Evolutionary conservation across 2,888 invertebrate species (phyloP).

Genomic region (Drosophila neoperkinsi): DNA sequence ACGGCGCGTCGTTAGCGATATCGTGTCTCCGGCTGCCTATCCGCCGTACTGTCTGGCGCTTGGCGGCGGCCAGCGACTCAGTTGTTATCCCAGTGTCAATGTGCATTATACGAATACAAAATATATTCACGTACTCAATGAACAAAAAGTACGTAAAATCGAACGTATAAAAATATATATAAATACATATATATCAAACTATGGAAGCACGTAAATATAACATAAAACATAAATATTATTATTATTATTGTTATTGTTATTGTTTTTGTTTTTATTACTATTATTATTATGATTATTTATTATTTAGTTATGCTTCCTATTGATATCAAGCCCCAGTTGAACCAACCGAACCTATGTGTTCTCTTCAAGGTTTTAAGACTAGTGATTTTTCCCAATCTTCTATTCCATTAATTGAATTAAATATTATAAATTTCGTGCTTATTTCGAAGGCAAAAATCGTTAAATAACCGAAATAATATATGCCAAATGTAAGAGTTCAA

Average conservation of each 20-base stretch:
- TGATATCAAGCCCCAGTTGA: background rate
- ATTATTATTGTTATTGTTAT: background rate
- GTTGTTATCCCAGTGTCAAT: constrained; percentile 57
- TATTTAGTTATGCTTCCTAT: background rate
- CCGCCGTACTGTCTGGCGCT: constrained; percentile 34
- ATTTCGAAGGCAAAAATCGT: background rate
- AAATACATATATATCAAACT: background rate
- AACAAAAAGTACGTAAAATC: constrained; percentile 24
- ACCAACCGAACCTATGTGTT: background rate
- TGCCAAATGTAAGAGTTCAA: background rate
- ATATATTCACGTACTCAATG: background rate
- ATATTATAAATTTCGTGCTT: background rate
- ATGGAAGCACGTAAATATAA: background rate
- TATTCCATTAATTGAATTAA: background rate
- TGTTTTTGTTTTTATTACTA: background rate
- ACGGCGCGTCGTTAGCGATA: constrained; percentile 10
- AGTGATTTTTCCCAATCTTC: background rate
- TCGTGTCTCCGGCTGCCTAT: constrained; percentile 15
- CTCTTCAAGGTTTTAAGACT: background rate
- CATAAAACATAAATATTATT: background rate
- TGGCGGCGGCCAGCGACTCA: constrained; percentile 34
- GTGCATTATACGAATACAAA: constrained; percentile 38
- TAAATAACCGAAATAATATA: background rate
- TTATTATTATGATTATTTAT: background rate
- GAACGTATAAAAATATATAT: background rate